A percentile compares a stretch with the other conserved stretches of the same genome.
Conservation (phyloP, 2,888 invertebrate genomes). For the Nudaria mundana region DNA sequence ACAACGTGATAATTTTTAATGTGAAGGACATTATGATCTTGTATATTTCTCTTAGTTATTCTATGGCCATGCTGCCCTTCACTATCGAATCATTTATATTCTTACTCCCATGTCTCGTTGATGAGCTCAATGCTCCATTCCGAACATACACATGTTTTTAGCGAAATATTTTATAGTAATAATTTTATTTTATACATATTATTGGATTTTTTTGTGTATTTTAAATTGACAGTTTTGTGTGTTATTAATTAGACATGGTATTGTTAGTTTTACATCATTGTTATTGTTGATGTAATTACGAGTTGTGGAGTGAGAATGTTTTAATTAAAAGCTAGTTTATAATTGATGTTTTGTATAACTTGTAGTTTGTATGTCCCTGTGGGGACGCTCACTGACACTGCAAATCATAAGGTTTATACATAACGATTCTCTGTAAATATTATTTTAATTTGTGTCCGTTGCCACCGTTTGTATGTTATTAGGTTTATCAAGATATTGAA, state of each 20-base stretch:
- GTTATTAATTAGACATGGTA: conserved; percentile 31
- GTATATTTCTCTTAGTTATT: conserved; percentile 52
- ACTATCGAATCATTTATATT: no score
- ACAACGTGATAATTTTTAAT: no score
- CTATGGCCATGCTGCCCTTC: no score
- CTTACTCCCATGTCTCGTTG: no score
- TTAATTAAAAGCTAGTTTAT: conserved; percentile 46
- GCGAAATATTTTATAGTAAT: conserved; percentile 47
- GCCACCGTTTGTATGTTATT: conserved; percentile 52
- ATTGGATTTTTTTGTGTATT: conserved; percentile 51
- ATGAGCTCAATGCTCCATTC: conserved; percentile 28
- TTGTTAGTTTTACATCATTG: conserved; percentile 30
- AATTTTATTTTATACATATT: conserved; percentile 47
- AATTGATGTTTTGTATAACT: conserved; percentile 39
- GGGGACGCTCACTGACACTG: conserved; percentile 27
- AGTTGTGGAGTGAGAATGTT: conserved; percentile 50
- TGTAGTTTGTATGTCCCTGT: no score
- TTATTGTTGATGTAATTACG: conserved; percentile 32
- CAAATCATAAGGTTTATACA: conserved; percentile 43
- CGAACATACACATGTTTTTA: conserved; percentile 37
- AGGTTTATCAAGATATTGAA: conserved; percentile 63
- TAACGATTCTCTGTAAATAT: conserved; percentile 71
- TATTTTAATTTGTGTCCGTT: conserved; percentile 63
- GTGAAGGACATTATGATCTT: no score
- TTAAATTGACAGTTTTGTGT: conserved; percentile 46